phyloP scores from a whole-genome alignment of 2,888 invertebrate species.

The Homarus gammarus region DNA sequence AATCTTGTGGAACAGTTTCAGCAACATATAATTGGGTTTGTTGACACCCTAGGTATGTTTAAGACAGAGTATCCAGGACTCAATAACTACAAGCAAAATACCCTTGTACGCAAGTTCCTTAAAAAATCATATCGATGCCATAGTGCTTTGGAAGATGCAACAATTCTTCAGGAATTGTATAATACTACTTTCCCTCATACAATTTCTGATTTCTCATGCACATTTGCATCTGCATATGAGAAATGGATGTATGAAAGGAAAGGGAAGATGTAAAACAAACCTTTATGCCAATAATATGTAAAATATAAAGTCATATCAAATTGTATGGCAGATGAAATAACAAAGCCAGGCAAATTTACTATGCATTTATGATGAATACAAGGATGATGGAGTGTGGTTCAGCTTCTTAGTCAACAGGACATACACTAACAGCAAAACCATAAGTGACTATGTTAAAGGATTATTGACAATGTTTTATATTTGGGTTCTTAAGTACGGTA shows the following conservation, averaged over 20 bases:
- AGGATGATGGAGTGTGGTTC: not conserved
- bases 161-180: not conserved
- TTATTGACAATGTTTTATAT: too few species aligned
- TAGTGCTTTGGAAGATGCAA: conserved; percentile 18
- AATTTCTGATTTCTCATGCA: not conserved
- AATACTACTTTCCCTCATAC: not conserved
- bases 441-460: too few species aligned
- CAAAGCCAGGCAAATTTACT: not conserved
- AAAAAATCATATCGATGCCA: conserved; percentile 2
- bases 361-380: not conserved
- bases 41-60: not conserved
- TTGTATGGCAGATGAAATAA: not conserved
- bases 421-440: too few species aligned
- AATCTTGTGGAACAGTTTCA: not conserved
- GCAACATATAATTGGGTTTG: conserved; percentile 31
- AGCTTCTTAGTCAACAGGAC: not conserved
- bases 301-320: not conserved
- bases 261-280: not conserved
- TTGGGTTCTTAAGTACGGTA: too few species aligned
- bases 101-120: not conserved
- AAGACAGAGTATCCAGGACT: not conserved
- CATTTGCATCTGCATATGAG: not conserved
- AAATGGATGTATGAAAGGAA: not conserved
- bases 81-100: conserved; percentile 1
- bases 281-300: not conserved